phyloP scores from a whole-genome alignment of 2,113 vertebrate species.

The Erythrolamprus reginae region DNA sequence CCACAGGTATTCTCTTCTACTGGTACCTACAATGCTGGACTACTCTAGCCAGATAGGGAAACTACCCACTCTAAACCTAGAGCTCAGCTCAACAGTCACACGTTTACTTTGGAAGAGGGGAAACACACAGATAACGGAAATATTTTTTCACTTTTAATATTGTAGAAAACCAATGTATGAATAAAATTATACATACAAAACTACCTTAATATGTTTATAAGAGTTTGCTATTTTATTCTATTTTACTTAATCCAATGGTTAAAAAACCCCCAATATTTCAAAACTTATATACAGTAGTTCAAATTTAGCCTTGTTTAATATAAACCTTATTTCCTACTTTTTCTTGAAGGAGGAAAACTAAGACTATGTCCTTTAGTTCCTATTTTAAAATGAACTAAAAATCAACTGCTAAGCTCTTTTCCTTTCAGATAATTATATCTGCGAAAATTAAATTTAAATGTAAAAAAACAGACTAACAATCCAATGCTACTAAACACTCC shows the following conservation, averaged over 20 bases:
- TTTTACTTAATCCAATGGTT: not conserved
- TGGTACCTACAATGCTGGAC: not conserved
- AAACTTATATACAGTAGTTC: not conserved
- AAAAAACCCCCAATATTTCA: too few relatives aligned
- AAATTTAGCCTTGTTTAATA: not conserved
- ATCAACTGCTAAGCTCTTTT: not conserved
- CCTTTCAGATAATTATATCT: not conserved
- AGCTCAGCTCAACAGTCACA: not conserved
- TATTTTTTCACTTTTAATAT: not conserved
- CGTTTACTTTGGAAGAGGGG: not conserved
- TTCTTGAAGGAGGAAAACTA: not conserved
- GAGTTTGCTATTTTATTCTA: not conserved
- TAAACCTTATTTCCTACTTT: not conserved
- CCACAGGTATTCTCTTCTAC: not conserved
- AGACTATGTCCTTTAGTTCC: not conserved
- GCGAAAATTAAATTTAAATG: not conserved
- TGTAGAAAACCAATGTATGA: not conserved
- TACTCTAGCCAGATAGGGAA: not conserved
- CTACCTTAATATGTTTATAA: not conserved
- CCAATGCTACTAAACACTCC: not conserved
- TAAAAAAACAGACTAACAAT: not conserved
- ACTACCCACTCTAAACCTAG: not conserved
- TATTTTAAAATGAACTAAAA: not conserved
- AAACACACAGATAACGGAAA: not conserved
- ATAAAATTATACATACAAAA: not conserved